Base-by-base conservation (phyloP, 2,113 vertebrate species). In the Chrysochloris asiatica region DNA sequence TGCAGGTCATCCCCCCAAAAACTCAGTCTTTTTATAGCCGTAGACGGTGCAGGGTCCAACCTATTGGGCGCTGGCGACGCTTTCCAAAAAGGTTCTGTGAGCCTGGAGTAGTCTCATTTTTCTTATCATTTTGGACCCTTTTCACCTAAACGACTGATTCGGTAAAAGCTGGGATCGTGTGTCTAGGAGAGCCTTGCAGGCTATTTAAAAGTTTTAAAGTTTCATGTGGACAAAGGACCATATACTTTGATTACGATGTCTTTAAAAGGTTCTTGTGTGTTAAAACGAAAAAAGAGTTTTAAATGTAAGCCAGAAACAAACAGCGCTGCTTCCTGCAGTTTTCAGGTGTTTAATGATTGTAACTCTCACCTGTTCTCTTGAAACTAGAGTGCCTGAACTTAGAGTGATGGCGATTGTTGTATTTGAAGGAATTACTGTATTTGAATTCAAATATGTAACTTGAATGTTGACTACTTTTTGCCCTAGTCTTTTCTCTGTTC, bases 221-320 rank as follows among this genome's bases (percentile, higher is more conserved):
- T 88, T 80, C 71, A 3, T n/a, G 9, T 26, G 41, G 24, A 71
- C 33, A 79, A 83, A 71, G 43, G 28, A 33, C 11, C n/a, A 69
- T 16, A 41, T 3, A 4, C 8, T 36, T 79, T 50, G 61, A 59
- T 86, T 41, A 8, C 26, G 52, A 72, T 72, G 45, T 38, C 8
- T 80, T 87, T 77, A 19, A 88, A 79, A 83, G 75, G 4, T 83
- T 82, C 48, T 69, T 69, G 79, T 73, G 45, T 56, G 38, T 93
- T 91, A 78, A 81, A 43, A 33, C 19, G 7, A 63, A 81, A 72
- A 83, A 45, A 52, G n/a, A 72, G 41, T 83, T 81, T 87, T 43
- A 65, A 41, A 63, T 86, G 47, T 76, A 54, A 84, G 11, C 76
- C 71, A 92, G 26, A 30, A 36, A 43, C 52, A 41, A 69, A 47